Percentiles rank a stretch among this genome's conserved stretches.
Conservation (phyloP, 1,140 invertebrate genomes). For the Galleria mellonella region DNA sequence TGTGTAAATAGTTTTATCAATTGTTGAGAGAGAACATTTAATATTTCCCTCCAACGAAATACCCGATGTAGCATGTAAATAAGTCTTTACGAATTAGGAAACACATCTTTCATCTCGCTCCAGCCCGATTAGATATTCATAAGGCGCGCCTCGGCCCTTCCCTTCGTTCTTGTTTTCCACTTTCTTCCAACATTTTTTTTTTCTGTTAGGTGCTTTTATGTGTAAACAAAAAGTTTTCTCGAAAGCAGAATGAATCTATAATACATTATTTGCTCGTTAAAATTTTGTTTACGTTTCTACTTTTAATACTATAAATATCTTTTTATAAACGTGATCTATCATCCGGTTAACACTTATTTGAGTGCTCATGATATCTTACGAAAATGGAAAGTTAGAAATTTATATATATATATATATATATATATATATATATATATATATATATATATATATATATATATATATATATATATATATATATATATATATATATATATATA, state of each 20-base stretch:
- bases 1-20: too few relatives aligned
- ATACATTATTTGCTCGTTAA: slow-evolving; percentile 17
- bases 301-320: slow-evolving; percentile 10
- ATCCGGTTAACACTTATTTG: too few relatives aligned
- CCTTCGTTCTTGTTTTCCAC: slow-evolving; percentile 25
- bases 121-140: slow-evolving; percentile 61
- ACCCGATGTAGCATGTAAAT: slow-evolving; percentile 41
- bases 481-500: too few relatives aligned
- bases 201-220: slow-evolving; percentile 28
- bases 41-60: not conserved
- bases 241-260: slow-evolving; percentile 46
- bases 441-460: too few relatives aligned
- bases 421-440: too few relatives aligned
- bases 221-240: slow-evolving; percentile 49
- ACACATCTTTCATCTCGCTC: slow-evolving; percentile 56
- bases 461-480: too few relatives aligned
- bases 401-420: too few relatives aligned
- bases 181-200: slow-evolving; percentile 27
- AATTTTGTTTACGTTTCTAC: slow-evolving; percentile 3
- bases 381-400: too few relatives aligned
- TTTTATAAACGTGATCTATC: too few relatives aligned
- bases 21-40: too few relatives aligned
- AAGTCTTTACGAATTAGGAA: slow-evolving; percentile 51
- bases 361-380: too few relatives aligned
- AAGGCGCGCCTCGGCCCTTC: slow-evolving; percentile 34